These are phyloP conservation scores for Bellardia bayeri DNA, from an alignment of 2,888 invertebrate genomes.

Conservation along the genomic window DNA sequence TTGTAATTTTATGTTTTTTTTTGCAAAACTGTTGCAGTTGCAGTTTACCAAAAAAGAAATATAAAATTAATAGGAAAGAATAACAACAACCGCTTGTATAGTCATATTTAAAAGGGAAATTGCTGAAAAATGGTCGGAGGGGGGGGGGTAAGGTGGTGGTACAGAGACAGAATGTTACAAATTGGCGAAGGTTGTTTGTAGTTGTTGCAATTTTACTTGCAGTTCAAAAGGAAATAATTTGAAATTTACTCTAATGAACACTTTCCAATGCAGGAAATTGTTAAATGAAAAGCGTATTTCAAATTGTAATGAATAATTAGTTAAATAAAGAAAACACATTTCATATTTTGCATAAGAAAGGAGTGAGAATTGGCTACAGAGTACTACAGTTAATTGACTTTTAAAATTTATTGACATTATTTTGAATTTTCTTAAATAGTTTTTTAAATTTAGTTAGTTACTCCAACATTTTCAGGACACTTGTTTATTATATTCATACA, in stretches of 20 bases:
- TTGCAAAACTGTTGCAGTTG: slow-evolving; percentile 47
- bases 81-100: slow-evolving; percentile 29
- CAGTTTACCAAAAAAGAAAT: slow-evolving; percentile 45
- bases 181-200: slow-evolving; percentile 8
- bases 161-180: neutral
- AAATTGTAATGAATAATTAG: slow-evolving; percentile 45
- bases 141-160: no score
- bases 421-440: no score
- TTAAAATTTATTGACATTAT: neutral
- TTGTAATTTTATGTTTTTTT: neutral
- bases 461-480: no score
- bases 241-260: slow-evolving; percentile 40
- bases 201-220: slow-evolving; percentile 3
- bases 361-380: neutral
- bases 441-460: no score
- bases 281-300: slow-evolving; percentile 41
- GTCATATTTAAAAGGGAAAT: slow-evolving; percentile 27
- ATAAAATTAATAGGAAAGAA: neutral
- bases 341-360: neutral
- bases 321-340: slow-evolving; percentile 2
- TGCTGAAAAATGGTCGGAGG: neutral
- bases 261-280: slow-evolving; percentile 34
- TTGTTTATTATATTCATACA: no score
- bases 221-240: slow-evolving; percentile 33
- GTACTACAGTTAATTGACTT: neutral